Conservation (phyloP, 2,797 vertebrate genomes). For the Mus minutoides region DNA sequence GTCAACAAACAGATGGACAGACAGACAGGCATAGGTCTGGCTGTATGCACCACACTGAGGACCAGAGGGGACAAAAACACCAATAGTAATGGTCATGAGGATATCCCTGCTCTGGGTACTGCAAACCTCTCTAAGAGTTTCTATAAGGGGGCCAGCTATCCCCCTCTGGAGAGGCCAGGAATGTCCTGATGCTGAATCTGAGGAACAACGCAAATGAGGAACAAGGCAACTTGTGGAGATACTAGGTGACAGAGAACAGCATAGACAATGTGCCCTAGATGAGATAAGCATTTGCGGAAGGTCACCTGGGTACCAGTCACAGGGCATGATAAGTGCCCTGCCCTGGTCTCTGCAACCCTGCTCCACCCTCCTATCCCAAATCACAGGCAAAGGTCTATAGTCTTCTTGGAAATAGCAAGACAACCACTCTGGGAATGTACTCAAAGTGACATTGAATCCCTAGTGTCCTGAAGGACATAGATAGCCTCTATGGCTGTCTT, state of each 20-base stretch:
- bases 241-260: background rate
- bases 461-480: background rate
- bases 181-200: background rate
- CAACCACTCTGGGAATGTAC: background rate
- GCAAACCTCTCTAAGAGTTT: background rate
- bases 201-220: background rate
- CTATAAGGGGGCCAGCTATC: background rate
- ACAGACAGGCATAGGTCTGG: background rate
- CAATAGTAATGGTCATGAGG: background rate
- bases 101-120: background rate
- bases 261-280: rapidly evolving
- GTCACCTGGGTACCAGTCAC: background rate
- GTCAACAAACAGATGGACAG: background rate
- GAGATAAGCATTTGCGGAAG: background rate
- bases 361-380: background rate
- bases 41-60: background rate
- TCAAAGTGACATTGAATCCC: background rate
- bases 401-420: background rate
- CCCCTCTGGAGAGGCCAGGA: background rate
- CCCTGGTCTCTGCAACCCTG: background rate
- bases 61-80: background rate
- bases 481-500: background rate
- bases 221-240: background rate
- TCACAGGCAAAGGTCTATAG: background rate
- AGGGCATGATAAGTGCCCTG: background rate